Evolutionary conservation across 2,888 invertebrate genomes (phyloP).

Genomic region (Endotricha flammealis): DNA sequence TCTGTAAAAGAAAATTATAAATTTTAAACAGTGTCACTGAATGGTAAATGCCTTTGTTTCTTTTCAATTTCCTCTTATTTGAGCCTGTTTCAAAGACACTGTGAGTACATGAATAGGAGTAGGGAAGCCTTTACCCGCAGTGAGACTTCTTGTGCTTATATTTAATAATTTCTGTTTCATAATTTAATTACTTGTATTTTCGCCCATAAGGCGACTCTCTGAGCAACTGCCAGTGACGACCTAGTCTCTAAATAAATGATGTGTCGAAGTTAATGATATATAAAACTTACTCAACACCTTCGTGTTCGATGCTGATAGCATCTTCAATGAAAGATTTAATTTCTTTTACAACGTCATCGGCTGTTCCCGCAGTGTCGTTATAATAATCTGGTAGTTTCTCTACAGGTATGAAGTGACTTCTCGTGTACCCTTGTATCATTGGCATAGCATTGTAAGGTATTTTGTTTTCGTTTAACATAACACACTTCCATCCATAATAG

Average conservation of each 20-base stretch:
- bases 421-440: constrained; percentile 86
- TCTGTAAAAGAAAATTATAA: no score
- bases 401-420: constrained; percentile 82
- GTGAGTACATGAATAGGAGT: no score
- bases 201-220: no score
- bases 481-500: constrained; percentile 86
- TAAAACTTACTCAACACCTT: constrained; percentile 73
- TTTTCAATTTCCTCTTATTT: no score
- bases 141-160: no score
- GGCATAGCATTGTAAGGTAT: constrained; percentile 83
- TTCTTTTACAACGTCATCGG: constrained; percentile 67
- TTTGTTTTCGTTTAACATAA: constrained; percentile 78
- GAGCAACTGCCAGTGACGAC: no score
- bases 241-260: neutral
- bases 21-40: no score
- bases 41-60: no score
- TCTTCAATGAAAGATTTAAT: constrained; percentile 81
- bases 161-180: no score
- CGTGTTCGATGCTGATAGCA: constrained; percentile 79
- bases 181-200: no score
- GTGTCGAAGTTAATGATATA: neutral
- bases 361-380: constrained; percentile 56
- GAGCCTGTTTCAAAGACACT: no score
- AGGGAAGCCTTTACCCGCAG: no score
- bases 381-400: constrained; percentile 80